Evolutionary conservation across 2,797 vertebrate genomes (phyloP).

Genomic region (Leontopithecus rosalia): DNA sequence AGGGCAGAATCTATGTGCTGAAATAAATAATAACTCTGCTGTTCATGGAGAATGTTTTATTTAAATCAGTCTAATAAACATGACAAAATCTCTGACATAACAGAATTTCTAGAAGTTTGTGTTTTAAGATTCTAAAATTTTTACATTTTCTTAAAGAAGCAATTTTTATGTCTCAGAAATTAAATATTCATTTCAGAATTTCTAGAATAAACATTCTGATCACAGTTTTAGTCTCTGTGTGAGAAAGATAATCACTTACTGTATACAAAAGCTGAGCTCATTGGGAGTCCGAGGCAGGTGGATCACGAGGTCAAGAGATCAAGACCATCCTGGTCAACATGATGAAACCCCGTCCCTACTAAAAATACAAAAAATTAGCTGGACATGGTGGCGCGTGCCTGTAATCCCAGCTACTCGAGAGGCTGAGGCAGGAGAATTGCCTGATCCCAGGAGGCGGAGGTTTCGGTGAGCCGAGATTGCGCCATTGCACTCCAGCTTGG

Average conservation of each 20-base stretch:
- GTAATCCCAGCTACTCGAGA: too few relatives aligned
- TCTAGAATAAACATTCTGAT: neutral
- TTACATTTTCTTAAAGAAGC: neutral
- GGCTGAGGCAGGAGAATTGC: too few relatives aligned
- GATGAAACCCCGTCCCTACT: too few relatives aligned
- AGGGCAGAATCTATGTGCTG: neutral
- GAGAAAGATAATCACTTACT: neutral
- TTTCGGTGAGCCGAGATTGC: too few relatives aligned
- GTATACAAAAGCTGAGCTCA: neutral
- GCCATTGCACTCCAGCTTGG: too few relatives aligned
- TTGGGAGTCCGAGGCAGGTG: too few relatives aligned
- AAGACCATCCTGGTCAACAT: too few relatives aligned
- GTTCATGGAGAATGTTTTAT: neutral
- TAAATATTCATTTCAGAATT: neutral
- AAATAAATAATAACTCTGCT: neutral
- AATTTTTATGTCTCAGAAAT: conserved; percentile 30
- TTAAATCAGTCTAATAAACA: neutral
- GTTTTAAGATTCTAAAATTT: conserved; percentile 30
- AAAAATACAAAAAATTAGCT: too few relatives aligned
- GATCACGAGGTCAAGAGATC: too few relatives aligned
- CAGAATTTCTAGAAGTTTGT: neutral
- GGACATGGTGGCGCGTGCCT: too few relatives aligned
- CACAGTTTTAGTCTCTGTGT: neutral
- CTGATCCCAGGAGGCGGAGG: too few relatives aligned
- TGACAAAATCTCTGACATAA: neutral